phyloP scores from a whole-genome alignment of 2,113 vertebrate species.

The Mesitornis unicolor region DNA sequence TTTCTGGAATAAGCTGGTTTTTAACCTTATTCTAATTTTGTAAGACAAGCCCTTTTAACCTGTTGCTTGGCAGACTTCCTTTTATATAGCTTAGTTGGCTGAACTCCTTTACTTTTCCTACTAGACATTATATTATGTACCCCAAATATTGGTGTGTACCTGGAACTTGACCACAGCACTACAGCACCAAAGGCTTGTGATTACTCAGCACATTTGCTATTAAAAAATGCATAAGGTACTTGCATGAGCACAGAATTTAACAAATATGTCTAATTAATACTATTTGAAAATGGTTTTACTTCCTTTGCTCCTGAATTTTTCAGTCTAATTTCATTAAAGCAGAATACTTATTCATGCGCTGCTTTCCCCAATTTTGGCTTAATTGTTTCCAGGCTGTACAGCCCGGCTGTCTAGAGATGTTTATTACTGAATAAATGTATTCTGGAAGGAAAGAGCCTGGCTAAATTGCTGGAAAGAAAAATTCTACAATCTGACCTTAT shows the following conservation, averaged over 20 bases:
- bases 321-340: constrained; percentile 14
- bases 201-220: background rate
- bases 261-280: background rate
- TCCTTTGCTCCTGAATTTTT: constrained; percentile 10
- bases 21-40: background rate
- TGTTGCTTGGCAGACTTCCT: background rate
- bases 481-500: constrained; percentile 59
- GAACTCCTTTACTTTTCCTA: background rate
- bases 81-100: background rate
- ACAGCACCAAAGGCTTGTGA: background rate
- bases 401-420: constrained; percentile 35
- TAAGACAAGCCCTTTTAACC: background rate
- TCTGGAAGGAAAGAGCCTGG: constrained; percentile 41
- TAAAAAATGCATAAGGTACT: background rate
- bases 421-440: constrained; percentile 56
- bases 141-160: background rate
- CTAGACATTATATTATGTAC: background rate
- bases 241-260: background rate
- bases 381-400: constrained; percentile 62
- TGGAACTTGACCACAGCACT: background rate
- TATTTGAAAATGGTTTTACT: constrained; percentile 3
- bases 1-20: background rate
- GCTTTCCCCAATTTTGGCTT: constrained; percentile 41
- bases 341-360: constrained; percentile 36
- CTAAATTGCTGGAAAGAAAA: constrained; percentile 53